These are phyloP conservation scores for Cephus cinctus DNA, from an alignment of 1,140 invertebrate genomes.

Conservation along the genomic window DNA sequence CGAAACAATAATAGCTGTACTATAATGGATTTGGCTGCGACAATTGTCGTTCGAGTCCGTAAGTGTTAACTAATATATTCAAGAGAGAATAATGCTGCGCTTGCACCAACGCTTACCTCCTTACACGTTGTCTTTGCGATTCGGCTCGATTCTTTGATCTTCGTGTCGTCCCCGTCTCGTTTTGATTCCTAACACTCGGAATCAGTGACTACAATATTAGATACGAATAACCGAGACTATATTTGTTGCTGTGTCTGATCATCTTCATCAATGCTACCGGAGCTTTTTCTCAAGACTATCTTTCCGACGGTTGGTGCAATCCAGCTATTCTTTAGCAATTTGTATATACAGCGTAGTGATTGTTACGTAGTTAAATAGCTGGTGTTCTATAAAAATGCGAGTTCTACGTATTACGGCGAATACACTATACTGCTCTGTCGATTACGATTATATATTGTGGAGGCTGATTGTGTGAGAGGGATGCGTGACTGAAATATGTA, in stretches of 20 bases:
- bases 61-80: conserved; percentile 34
- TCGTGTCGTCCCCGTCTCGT: background rate
- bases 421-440: conserved; percentile 25
- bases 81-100: conserved; percentile 31
- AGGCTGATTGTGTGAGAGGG: conserved; percentile 7
- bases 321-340: conserved; percentile 38
- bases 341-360: conserved; percentile 51
- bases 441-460: conserved; percentile 10
- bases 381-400: conserved; percentile 36
- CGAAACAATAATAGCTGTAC: conserved; percentile 2
- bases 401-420: conserved; percentile 25
- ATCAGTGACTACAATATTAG: background rate
- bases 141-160: conserved; percentile 11
- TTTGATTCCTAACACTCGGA: background rate
- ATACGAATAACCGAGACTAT: background rate
- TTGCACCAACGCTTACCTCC: conserved; percentile 32
- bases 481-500: too few relatives aligned
- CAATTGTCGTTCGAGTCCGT: conserved; percentile 5
- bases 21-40: background rate
- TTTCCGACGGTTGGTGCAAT: conserved; percentile 27
- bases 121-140: conserved; percentile 6
- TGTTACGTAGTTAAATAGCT: conserved; percentile 50
- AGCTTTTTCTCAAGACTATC: background rate
- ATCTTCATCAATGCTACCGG: background rate
- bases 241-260: background rate